Evolutionary conservation across 2,113 vertebrate genomes (phyloP).

Genomic region (Coregonus clupeaformis): DNA sequence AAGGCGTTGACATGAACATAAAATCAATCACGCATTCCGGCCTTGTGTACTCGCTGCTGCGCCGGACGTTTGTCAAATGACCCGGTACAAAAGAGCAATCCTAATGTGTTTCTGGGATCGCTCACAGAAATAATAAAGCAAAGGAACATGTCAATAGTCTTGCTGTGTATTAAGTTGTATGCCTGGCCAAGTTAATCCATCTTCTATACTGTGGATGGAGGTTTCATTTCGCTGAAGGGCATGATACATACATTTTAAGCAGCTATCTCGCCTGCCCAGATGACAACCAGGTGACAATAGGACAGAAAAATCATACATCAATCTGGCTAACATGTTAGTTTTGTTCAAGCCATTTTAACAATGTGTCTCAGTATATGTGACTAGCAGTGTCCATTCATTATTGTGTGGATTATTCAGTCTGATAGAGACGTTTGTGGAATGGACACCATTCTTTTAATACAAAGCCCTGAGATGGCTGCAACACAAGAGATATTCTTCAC

Average conservation of each 20-base stretch:
- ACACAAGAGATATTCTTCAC: no score
- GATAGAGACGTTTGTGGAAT: no score
- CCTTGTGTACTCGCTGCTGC: not conserved
- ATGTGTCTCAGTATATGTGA: no score
- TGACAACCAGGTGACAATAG: slow-evolving; percentile 65
- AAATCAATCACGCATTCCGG: slow-evolving; percentile 18
- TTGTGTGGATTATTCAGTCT: no score
- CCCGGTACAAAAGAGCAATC: slow-evolving; percentile 33
- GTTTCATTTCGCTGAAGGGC: slow-evolving; percentile 66
- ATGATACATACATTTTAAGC: slow-evolving; percentile 74
- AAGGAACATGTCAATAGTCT: slow-evolving; percentile 70
- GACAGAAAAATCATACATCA: slow-evolving; percentile 65
- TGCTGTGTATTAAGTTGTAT: slow-evolving; percentile 59
- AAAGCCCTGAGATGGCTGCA: no score
- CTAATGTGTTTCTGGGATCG: slow-evolving; percentile 38
- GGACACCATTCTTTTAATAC: no score
- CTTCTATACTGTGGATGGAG: slow-evolving; percentile 52
- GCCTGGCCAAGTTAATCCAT: slow-evolving; percentile 61
- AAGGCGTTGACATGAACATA: not conserved
- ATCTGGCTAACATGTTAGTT: not conserved
- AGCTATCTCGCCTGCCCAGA: slow-evolving; percentile 65
- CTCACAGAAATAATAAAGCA: slow-evolving; percentile 59
- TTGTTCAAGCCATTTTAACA: no score
- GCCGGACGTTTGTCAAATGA: slow-evolving; percentile 56
- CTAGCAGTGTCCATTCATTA: no score